Conservation (phyloP, 2,888 invertebrate genomes). For the Orgyia antiqua region DNA sequence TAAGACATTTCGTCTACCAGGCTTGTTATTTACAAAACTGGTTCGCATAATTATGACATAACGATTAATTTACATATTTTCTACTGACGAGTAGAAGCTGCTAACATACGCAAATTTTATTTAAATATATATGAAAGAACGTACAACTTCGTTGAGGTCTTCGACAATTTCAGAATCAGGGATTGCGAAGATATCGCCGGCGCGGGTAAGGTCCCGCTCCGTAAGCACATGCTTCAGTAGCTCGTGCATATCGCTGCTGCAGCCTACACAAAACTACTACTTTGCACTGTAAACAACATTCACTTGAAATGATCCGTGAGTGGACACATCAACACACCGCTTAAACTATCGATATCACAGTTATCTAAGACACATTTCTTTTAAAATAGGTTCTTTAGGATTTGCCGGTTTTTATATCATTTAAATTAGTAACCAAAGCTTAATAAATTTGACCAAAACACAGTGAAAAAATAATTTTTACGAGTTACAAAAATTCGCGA, state of each 20-base stretch:
- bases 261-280: constrained; percentile 14
- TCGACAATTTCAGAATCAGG: constrained; percentile 91
- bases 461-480: too few relatives aligned
- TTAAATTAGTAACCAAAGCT: constrained; percentile 10
- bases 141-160: constrained; percentile 90
- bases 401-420: not conserved
- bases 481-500: too few relatives aligned
- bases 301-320: constrained; percentile 21
- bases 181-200: constrained; percentile 94
- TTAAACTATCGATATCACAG: constrained; percentile 14
- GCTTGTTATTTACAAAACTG: constrained; percentile 5
- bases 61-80: constrained; percentile 16
- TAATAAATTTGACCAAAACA: constrained; percentile 30
- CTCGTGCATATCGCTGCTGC: constrained; percentile 85
- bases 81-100: constrained; percentile 30
- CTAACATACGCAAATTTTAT: constrained; percentile 17
- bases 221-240: constrained; percentile 93
- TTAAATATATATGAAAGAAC: constrained; percentile 27
- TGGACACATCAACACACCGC: constrained; percentile 40
- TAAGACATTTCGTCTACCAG: not conserved
- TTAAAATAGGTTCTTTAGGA: constrained; percentile 13
- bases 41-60: constrained; percentile 9
- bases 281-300: constrained; percentile 30
- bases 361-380: constrained; percentile 15
- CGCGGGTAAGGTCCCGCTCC: constrained; percentile 92